Conservation (phyloP, 2,797 vertebrate genomes). For the Cynodonichthys magdalenae region DNA sequence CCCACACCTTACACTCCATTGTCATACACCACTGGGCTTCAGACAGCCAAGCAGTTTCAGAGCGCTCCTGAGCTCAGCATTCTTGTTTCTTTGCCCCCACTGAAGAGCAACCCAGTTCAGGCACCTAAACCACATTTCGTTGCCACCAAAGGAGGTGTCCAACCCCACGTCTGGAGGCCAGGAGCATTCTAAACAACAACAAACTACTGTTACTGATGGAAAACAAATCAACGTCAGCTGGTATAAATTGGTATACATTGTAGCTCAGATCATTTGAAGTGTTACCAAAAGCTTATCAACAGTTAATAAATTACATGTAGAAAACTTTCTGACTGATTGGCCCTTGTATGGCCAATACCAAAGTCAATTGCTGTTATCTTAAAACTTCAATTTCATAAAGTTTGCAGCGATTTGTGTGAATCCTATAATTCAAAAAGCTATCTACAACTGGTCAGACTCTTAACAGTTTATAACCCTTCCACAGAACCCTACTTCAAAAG, state of each 20-base stretch:
- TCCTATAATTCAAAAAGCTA: too few relatives aligned
- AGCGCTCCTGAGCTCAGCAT: slow-evolving; percentile 84
- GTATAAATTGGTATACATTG: background rate
- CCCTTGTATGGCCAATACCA: too few relatives aligned
- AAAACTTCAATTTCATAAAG: too few relatives aligned
- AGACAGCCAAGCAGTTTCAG: slow-evolving; percentile 82
- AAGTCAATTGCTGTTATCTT: background rate
- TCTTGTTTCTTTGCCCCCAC: slow-evolving; percentile 67
- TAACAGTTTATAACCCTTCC: too few relatives aligned
- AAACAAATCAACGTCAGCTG: background rate
- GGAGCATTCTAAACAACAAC: slow-evolving; percentile 68
- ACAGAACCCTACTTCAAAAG: too few relatives aligned
- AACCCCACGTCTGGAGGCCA: slow-evolving; percentile 92
- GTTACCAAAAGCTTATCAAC: too few relatives aligned
- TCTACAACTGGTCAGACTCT: too few relatives aligned
- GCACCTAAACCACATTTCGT: slow-evolving; percentile 94
- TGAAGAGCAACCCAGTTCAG: slow-evolving; percentile 78
- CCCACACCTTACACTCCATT: slow-evolving; percentile 68
- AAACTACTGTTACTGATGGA: background rate
- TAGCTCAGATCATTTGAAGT: too few relatives aligned
- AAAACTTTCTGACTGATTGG: too few relatives aligned
- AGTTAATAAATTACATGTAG: too few relatives aligned
- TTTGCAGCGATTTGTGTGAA: background rate
- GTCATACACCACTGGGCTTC: slow-evolving; percentile 74
- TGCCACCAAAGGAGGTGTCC: slow-evolving; percentile 89